Evolutionary conservation across 2,888 invertebrate genomes (phyloP), one percentile per base, ranked within the genome.

Genomic region (Pardosa pseudoannulata): DNA sequence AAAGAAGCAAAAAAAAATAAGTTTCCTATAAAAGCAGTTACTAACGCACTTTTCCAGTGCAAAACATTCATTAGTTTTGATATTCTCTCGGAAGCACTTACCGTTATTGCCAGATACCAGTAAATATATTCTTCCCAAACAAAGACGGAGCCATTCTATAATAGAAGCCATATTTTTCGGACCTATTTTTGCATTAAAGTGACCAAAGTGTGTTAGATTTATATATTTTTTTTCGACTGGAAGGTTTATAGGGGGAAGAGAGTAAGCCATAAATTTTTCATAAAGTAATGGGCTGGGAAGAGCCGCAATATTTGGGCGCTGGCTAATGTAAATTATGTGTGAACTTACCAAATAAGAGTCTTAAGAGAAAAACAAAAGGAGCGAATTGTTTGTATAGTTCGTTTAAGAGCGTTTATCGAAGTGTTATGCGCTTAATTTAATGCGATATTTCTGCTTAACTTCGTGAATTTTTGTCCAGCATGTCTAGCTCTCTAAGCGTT

Each of bases 131-230:
- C 75, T 76, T 72, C 41, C 76, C 71, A 83, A 83, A 78, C 76
- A 83, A 83, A 83, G 65, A 46, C 41, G 65, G 75, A 71, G 76
- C 64, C 62, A 70, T 41, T 46, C 32, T 19, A 76, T 83, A 83
- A 83, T 83, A 78, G 83, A 83, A 72, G 83, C 83, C 50, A 83
- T 83, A 83, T 83, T 83, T 83, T 72, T 71, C 50, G 50, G 67
- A 72, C 78, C 83, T 74, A 72, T 72, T 83, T 83, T 83, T 83
- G 83, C 83, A 83, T 83, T 83, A 78, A 76, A 82, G 78, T 83
- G 83, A 78, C 83, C 83, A 71, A 56, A 56, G 56, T 50, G 56
- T 81, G 50, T 80, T 76, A 75, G 70, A 71, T 75, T 75, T 75
- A 75, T 82, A 74, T 36, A 7, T 36, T 36, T 36, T 16, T 46